These are phyloP conservation scores for Stichodactyla helianthus DNA, from an alignment of 64 coral and sea anemone species.

Conservation along the genomic window DNA sequence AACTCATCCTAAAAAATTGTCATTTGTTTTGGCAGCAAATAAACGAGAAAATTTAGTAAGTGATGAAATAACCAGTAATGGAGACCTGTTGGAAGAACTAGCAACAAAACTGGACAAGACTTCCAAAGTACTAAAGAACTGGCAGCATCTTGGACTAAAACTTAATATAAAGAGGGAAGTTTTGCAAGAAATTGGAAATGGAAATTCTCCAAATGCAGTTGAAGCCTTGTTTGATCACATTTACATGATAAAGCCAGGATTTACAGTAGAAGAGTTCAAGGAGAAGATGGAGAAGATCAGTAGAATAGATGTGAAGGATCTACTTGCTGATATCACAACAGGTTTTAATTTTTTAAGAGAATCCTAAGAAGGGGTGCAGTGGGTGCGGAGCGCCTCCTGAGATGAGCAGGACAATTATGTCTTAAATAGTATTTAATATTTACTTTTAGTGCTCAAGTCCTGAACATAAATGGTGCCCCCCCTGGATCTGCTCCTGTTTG, in stretches of 20 bases:
- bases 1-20: neutral
- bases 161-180: neutral
- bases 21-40: neutral
- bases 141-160: neutral
- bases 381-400: too few relatives aligned
- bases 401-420: neutral
- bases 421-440: too few relatives aligned
- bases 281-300: neutral
- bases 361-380: too few relatives aligned
- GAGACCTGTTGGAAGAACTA: neutral
- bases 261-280: neutral
- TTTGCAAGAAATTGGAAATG: slow-evolving; percentile 7
- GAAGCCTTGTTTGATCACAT: neutral
- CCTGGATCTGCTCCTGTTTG: too few relatives aligned
- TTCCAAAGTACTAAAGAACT: neutral
- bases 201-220: slow-evolving; percentile 6
- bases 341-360: neutral
- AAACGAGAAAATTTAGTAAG: neutral
- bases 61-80: neutral
- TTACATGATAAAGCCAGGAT: neutral
- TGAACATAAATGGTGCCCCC: too few relatives aligned
- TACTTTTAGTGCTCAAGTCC: too few relatives aligned
- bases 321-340: neutral
- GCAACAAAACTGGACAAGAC: neutral
- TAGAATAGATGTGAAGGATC: neutral